Percentiles rank a stretch among this genome's conserved stretches.
Evolutionary conservation across 2,797 vertebrate species (phyloP).

Genomic region (Podarcis lilfordi): DNA sequence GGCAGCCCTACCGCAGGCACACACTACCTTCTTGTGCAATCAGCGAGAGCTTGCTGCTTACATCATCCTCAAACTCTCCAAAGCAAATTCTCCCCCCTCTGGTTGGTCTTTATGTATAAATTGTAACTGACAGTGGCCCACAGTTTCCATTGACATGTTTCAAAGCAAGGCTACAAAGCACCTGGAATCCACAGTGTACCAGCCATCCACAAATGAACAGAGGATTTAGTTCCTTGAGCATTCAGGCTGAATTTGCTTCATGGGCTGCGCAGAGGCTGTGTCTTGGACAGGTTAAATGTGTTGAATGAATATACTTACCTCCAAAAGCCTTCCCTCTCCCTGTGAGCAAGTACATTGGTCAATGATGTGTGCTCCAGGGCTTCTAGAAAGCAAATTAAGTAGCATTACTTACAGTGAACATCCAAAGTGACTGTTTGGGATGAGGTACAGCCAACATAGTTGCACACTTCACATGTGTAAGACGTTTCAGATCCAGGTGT

Average conservation of each 20-base stretch:
- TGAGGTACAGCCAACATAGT: not conserved
- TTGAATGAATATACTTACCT: not conserved
- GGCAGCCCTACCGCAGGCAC: not conserved
- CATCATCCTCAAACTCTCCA: too few relatives aligned
- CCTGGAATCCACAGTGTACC: not conserved
- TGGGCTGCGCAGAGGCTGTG: too few relatives aligned
- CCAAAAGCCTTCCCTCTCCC: too few relatives aligned
- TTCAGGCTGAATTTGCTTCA: not conserved
- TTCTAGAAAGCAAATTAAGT: not conserved
- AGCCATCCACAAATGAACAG: too few relatives aligned
- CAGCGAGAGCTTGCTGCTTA: not conserved
- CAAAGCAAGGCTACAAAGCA: not conserved
- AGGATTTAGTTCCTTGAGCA: too few relatives aligned
- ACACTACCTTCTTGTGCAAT: not conserved
- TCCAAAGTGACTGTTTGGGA: not conserved
- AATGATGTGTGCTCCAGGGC: not conserved
- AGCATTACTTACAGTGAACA: slow-evolving; percentile 9
- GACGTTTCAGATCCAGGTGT: fast-evolving
- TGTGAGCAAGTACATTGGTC: not conserved
- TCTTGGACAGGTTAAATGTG: not conserved
- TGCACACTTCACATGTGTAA: slow-evolving; percentile 4
- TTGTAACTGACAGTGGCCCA: not conserved
- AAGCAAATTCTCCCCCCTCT: not conserved
- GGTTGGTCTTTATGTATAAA: not conserved
- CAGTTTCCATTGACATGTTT: not conserved